These are phyloP conservation scores for Tillus elongatus DNA, from an alignment of 2,888 invertebrate species.

Conservation along the genomic window DNA sequence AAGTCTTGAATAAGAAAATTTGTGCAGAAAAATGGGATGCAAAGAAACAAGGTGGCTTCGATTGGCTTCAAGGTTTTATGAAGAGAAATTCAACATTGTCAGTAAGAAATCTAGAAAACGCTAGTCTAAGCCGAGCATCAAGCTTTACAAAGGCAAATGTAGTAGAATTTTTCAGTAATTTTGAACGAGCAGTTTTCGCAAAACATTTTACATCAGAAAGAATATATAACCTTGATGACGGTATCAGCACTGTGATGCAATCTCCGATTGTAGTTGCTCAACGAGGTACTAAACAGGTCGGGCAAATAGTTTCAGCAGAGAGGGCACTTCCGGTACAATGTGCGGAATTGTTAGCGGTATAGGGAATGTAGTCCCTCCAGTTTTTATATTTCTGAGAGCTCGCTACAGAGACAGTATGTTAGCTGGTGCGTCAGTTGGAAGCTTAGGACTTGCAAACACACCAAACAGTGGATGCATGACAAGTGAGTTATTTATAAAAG, in stretches of 20 bases:
- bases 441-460: no score
- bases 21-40: no score
- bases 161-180: conserved; percentile 21
- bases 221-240: conserved; percentile 25
- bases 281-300: no score
- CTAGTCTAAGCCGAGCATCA: conserved; percentile 22
- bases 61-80: conserved; percentile 2
- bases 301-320: conserved; percentile 15
- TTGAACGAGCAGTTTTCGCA: conserved; percentile 7
- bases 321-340: conserved; percentile 16
- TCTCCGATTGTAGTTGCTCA: conserved; percentile 22
- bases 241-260: conserved; percentile 23
- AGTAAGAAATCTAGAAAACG: conserved; percentile 25
- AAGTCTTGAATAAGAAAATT: no score
- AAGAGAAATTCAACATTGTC: conserved; percentile 17
- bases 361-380: conserved; percentile 18
- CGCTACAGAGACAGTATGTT: conserved; percentile 18
- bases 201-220: conserved; percentile 17
- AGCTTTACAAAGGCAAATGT: conserved; percentile 25
- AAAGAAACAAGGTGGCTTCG: no score
- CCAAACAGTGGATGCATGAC: no score
- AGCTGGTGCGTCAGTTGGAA: conserved; percentile 16
- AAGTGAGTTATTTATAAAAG: no score
- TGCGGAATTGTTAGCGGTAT: conserved; percentile 19
- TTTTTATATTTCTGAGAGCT: conserved; percentile 19